Conservation (phyloP, 2,113 vertebrate genomes). For the Ia io region DNA sequence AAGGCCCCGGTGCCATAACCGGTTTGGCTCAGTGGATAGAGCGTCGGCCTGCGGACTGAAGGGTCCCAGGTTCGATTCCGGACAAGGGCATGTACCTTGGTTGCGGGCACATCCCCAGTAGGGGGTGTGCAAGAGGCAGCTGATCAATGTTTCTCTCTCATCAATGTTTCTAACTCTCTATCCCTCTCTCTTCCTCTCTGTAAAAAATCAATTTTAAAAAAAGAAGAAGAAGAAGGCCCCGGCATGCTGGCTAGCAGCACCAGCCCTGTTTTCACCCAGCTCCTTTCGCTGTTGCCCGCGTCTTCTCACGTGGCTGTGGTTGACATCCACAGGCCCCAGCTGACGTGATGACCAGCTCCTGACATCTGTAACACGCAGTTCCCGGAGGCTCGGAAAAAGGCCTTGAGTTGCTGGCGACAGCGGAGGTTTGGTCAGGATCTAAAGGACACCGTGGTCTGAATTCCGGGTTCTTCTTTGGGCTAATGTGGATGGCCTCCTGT, state of each 20-base stretch:
- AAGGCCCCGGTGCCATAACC: neutral
- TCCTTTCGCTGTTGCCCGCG: neutral
- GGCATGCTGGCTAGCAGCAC: too few relatives aligned
- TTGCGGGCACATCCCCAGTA: too few relatives aligned
- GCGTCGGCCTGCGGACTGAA: too few relatives aligned
- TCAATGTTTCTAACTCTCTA: too few relatives aligned
- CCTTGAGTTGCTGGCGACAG: neutral
- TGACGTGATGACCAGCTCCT: neutral
- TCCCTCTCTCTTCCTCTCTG: too few relatives aligned
- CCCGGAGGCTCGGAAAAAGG: neutral
- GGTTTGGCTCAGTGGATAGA: too few relatives aligned
- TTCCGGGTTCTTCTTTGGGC: neutral
- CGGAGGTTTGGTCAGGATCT: neutral
- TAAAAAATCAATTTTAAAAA: too few relatives aligned
- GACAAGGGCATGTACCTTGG: too few relatives aligned
- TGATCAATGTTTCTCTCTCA: too few relatives aligned
- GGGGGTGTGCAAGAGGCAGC: too few relatives aligned
- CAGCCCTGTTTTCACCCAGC: neutral
- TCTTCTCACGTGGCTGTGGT: rapidly evolving
- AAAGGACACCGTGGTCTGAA: neutral
- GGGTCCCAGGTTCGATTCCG: too few relatives aligned
- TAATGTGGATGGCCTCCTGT: neutral
- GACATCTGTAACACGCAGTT: neutral
- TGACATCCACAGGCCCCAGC: neutral
- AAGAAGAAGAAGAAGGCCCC: neutral